These are phyloP conservation scores for Aphodius sticticus DNA, from an alignment of 2,888 invertebrate genomes.

Conservation along the genomic window DNA sequence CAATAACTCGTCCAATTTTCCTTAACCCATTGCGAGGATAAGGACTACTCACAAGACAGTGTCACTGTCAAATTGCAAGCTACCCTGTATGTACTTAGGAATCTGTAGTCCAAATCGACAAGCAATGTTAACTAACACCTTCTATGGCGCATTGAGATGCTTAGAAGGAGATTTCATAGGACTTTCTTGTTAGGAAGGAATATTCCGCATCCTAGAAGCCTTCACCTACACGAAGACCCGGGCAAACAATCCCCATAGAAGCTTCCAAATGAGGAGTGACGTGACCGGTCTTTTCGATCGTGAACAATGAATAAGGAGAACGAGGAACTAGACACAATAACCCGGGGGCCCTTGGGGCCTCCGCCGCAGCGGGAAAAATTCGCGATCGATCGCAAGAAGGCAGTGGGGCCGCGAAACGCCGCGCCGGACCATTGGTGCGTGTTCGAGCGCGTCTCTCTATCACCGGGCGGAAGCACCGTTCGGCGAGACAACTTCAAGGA, in stretches of 20 bases:
- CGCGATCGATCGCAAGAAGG: neutral
- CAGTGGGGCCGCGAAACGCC: neutral
- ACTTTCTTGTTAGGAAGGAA: no score
- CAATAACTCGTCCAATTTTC: no score
- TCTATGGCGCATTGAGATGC: no score
- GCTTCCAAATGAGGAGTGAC: neutral
- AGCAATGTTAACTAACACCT: no score
- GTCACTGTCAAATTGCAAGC: no score
- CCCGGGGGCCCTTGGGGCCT: neutral
- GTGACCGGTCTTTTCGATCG: neutral
- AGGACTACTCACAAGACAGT: no score
- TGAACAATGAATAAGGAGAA: neutral
- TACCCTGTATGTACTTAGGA: no score
- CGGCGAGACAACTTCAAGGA: conserved; percentile 44
- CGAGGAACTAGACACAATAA: neutral
- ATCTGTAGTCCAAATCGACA: no score
- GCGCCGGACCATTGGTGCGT: conserved; percentile 19
- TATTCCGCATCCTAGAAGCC: no score
- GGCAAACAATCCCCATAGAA: neutral
- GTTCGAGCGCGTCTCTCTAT: conserved; percentile 34
- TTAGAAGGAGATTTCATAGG: no score
- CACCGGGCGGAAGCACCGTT: conserved; percentile 40
- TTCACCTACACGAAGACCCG: neutral
- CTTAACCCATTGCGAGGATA: no score
- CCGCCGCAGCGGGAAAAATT: neutral